phyloP scores from a whole-genome alignment of 2,888 invertebrate species.

The Dioctria rufipes region DNA sequence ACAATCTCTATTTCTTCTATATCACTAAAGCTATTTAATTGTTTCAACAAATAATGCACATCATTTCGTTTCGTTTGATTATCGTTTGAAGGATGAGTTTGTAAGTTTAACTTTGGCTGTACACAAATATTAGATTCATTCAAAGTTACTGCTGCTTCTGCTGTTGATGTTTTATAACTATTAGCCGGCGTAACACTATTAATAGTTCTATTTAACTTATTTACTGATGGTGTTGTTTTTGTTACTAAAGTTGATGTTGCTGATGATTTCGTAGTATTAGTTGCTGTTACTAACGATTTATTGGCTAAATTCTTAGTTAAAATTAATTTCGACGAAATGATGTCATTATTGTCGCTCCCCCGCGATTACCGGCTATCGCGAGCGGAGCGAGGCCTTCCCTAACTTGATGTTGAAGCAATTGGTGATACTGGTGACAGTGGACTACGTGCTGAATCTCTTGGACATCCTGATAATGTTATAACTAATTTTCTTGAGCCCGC shows the following conservation, averaged over 20 bases:
- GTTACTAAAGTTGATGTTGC: constrained; percentile 61
- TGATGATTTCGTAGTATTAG: constrained; percentile 59
- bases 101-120: constrained; percentile 58
- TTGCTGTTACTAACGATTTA: constrained; percentile 66
- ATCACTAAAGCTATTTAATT: constrained; percentile 73
- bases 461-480: constrained; percentile 92
- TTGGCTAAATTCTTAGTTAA: constrained; percentile 71
- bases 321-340: constrained; percentile 71
- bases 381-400: constrained; percentile 80
- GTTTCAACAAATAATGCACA: constrained; percentile 73
- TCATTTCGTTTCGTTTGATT: constrained; percentile 72
- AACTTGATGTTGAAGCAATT: constrained; percentile 93
- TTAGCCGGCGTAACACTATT: constrained; percentile 61
- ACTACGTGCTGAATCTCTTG: constrained; percentile 88
- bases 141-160: constrained; percentile 38
- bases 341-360: constrained; percentile 73
- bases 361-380: constrained; percentile 73
- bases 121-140: constrained; percentile 53
- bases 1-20: constrained; percentile 72
- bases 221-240: constrained; percentile 60
- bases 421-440: constrained; percentile 89
- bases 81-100: constrained; percentile 63
- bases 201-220: constrained; percentile 57
- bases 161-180: constrained; percentile 60
- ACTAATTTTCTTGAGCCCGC: constrained; percentile 93